These are phyloP conservation scores for Drosophila quadrilineata DNA, from an alignment of 1,140 invertebrate genomes.

Conservation along the genomic window DNA sequence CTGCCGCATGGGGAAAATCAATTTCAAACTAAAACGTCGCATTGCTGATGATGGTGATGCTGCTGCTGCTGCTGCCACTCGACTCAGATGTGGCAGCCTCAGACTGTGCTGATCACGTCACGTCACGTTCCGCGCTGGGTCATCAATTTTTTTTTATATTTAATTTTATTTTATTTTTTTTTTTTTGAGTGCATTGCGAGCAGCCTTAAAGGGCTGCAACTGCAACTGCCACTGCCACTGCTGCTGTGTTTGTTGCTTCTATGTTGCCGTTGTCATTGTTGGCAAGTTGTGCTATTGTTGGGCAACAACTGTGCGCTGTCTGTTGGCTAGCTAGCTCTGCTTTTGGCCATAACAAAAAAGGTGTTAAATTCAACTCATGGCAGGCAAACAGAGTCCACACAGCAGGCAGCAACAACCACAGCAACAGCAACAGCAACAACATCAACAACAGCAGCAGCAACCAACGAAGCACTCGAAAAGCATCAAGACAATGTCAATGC, in stretches of 20 bases:
- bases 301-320: slow-evolving; percentile 14
- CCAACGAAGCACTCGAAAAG: slow-evolving; percentile 56
- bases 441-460: slow-evolving; percentile 2
- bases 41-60: slow-evolving; percentile 34
- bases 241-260: slow-evolving; percentile 39
- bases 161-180: no score
- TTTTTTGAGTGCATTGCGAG: slow-evolving; percentile 62
- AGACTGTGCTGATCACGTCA: slow-evolving; percentile 53
- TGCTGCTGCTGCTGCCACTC: background rate
- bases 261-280: slow-evolving; percentile 60
- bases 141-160: slow-evolving; percentile 63
- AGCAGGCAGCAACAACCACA: slow-evolving; percentile 35
- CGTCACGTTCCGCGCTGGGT: slow-evolving; percentile 65
- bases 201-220: slow-evolving; percentile 63
- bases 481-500: slow-evolving; percentile 55
- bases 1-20: slow-evolving; percentile 64
- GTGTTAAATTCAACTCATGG: slow-evolving; percentile 76
- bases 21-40: slow-evolving; percentile 70
- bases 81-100: background rate
- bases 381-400: slow-evolving; percentile 30
- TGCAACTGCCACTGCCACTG: slow-evolving; percentile 23
- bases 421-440: slow-evolving; percentile 1
- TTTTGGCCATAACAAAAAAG: slow-evolving; percentile 77
- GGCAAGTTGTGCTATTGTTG: slow-evolving; percentile 53
- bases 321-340: slow-evolving; percentile 49